Percentiles rank a stretch among this genome's conserved stretches.
These are phyloP conservation scores for Nephotettix cincticeps DNA, from an alignment of 1,140 invertebrate species.

Conservation along the genomic window DNA sequence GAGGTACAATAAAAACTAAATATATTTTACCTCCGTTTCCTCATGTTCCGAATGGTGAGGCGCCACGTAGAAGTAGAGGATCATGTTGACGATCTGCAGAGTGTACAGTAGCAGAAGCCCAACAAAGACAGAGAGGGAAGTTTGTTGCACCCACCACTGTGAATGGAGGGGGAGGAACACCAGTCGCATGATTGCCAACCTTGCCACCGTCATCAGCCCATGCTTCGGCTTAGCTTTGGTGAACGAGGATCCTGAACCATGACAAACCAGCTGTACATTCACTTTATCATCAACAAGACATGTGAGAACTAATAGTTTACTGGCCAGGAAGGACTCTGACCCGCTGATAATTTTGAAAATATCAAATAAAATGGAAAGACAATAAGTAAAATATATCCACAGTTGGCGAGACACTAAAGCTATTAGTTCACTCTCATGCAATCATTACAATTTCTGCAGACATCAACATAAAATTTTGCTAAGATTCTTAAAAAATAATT, in stretches of 20 bases:
- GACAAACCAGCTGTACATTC: background rate
- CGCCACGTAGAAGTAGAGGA: slow-evolving; percentile 57
- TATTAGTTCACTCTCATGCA: too few relatives aligned
- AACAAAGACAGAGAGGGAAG: slow-evolving; percentile 68
- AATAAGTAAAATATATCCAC: too few relatives aligned
- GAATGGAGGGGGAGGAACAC: slow-evolving; percentile 79
- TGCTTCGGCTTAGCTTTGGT: slow-evolving; percentile 92
- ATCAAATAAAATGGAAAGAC: too few relatives aligned
- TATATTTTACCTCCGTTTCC: slow-evolving; percentile 38
- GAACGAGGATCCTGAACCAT: slow-evolving; percentile 79
- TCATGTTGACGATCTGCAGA: slow-evolving; percentile 69
- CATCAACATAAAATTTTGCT: too few relatives aligned
- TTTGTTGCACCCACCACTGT: slow-evolving; percentile 88
- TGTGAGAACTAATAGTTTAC: too few relatives aligned
- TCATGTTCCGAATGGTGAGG: slow-evolving; percentile 33
- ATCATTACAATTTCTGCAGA: too few relatives aligned
- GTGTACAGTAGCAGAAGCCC: slow-evolving; percentile 74
- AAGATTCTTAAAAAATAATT: too few relatives aligned
- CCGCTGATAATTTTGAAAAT: too few relatives aligned
- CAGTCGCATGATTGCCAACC: slow-evolving; percentile 74
- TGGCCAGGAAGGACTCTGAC: too few relatives aligned
- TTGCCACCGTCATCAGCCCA: slow-evolving; percentile 76
- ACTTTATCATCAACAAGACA: too few relatives aligned
- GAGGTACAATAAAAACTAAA: too few relatives aligned
- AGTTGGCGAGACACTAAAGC: too few relatives aligned